Evolutionary conservation across 64 coral and sea anemone species (phyloP).

Genomic region (Catalaphyllia jardinei): DNA sequence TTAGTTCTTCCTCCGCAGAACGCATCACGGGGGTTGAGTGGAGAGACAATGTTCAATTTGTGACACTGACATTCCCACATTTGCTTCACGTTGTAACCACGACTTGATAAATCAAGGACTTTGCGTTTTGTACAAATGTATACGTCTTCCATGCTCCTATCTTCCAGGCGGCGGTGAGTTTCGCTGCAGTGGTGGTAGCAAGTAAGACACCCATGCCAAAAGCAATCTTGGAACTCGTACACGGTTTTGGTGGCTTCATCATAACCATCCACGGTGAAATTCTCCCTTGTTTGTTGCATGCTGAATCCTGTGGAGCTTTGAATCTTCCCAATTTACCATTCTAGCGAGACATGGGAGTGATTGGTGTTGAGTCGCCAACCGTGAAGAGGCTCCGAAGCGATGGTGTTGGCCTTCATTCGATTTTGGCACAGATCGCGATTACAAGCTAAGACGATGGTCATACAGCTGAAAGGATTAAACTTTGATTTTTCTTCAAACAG

Average conservation of each 20-base stretch:
- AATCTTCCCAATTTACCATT: not conserved
- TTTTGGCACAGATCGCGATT: conserved; percentile 1
- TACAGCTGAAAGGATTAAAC: not conserved
- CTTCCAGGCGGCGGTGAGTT: not conserved
- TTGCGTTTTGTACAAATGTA: not conserved
- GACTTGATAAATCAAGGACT: not conserved
- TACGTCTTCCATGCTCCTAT: not conserved
- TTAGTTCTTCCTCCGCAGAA: no score
- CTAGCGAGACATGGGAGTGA: not conserved
- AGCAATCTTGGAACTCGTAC: no score
- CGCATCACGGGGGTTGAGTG: not conserved
- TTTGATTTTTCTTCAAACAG: no score
- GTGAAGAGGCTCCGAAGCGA: no score
- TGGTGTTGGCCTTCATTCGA: no score
- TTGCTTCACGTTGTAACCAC: no score
- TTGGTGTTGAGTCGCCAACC: no score
- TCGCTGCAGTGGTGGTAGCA: not conserved
- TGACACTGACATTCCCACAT: conserved; percentile 34
- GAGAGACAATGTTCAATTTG: not conserved
- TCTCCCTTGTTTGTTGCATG: not conserved
- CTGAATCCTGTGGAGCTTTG: not conserved
- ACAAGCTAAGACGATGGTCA: conserved; percentile 28
- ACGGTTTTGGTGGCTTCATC: no score
- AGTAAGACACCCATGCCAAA: not conserved
- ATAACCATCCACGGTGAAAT: no score